Evolutionary conservation across 2,888 invertebrate genomes (phyloP).

Genomic region (Rhopalosiphum nymphaeae): DNA sequence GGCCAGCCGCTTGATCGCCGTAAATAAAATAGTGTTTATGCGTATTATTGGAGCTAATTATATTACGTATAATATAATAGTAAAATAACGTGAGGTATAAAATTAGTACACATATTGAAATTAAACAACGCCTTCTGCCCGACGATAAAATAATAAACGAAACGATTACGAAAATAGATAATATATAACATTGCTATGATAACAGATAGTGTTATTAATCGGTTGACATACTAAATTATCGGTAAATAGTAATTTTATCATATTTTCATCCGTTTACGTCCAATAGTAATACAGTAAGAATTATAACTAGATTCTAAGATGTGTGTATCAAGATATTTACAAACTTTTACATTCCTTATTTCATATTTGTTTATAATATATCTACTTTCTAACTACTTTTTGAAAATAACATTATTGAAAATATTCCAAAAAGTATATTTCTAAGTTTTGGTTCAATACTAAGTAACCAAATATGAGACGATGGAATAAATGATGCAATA

Average conservation of each 20-base stretch:
- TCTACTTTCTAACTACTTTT: background rate
- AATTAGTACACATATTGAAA: background rate
- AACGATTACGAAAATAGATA: background rate
- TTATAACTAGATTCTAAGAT: background rate
- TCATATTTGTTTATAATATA: background rate
- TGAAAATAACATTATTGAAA: background rate
- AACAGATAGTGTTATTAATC: background rate
- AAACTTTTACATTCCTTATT: background rate
- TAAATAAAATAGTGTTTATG: background rate
- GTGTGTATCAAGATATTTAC: background rate
- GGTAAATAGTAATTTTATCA: background rate
- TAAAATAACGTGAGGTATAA: background rate
- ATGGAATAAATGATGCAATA: background rate
- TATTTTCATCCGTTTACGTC: background rate
- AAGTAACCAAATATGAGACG: background rate
- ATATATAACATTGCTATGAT: background rate
- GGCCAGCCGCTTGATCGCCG: background rate
- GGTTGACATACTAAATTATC: background rate
- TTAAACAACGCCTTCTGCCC: accelerated
- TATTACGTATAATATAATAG: background rate
- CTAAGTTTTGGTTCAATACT: background rate
- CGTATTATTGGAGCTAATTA: background rate
- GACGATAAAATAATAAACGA: background rate
- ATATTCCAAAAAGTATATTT: background rate
- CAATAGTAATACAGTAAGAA: background rate